Conservation (phyloP, 1,140 invertebrate species). For the Pentalonia nigronervosa region DNA sequence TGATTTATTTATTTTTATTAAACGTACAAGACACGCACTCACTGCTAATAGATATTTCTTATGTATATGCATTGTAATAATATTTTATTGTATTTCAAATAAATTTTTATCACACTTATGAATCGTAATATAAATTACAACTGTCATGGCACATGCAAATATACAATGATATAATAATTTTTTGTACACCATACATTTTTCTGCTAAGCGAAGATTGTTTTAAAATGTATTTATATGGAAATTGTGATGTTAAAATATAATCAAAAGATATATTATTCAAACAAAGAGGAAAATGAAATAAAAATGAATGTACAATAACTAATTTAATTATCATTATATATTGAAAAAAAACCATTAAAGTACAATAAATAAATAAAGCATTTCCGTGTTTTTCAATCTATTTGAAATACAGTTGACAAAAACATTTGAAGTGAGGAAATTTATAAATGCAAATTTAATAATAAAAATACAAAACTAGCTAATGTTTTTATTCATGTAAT, state of each 20-base stretch:
- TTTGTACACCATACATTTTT: background rate
- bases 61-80: background rate
- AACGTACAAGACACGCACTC: no score
- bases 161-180: background rate
- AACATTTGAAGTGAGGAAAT: background rate
- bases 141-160: background rate
- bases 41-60: no score
- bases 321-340: background rate
- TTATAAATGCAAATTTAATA: background rate
- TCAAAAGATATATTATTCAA: background rate
- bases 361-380: background rate
- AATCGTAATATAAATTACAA: background rate
- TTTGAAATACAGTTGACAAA: background rate
- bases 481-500: background rate
- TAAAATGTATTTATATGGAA: background rate
- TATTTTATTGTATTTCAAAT: background rate
- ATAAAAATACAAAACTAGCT: background rate
- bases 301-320: background rate
- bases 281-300: background rate
- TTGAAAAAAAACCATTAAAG: background rate
- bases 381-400: background rate
- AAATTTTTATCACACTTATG: background rate
- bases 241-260: background rate
- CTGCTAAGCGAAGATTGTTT: background rate
- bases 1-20: no score